Conservation (phyloP, 2,113 vertebrate species). For the Excalfactoria chinensis region DNA sequence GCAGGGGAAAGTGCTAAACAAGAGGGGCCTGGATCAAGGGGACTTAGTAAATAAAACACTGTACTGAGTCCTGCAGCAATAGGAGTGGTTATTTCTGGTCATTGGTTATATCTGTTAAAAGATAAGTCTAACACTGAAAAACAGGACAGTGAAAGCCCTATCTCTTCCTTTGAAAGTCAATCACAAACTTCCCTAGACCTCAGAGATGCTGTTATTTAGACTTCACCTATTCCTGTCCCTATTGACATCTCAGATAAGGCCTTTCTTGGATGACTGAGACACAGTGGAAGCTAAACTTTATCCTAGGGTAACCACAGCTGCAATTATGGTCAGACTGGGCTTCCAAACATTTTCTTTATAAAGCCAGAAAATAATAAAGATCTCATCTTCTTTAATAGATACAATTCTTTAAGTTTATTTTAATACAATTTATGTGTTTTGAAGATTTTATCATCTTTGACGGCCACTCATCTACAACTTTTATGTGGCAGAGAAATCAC, state of each 20-base stretch:
- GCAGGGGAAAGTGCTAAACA: conserved; percentile 24
- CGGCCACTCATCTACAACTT: neutral
- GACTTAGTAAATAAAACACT: neutral
- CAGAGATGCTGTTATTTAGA: neutral
- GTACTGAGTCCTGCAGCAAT: neutral
- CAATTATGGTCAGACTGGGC: neutral
- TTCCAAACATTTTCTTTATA: conserved; percentile 29
- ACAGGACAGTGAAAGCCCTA: neutral
- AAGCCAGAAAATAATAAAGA: neutral
- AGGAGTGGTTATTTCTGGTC: neutral
- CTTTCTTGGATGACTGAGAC: neutral
- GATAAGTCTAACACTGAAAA: neutral
- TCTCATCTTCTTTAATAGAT: neutral
- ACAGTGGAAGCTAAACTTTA: conserved; percentile 31
- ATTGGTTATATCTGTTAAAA: neutral
- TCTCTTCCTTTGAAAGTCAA: neutral
- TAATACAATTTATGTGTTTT: neutral
- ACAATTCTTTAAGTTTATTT: neutral
- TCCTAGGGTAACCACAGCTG: conserved; percentile 26
- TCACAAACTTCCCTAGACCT: neutral
- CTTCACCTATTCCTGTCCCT: neutral
- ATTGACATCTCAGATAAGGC: neutral
- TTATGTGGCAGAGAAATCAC: neutral
- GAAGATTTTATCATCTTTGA: neutral
- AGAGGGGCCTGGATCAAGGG: neutral